Base-by-base conservation (phyloP, 1,140 invertebrate genomes). In the Hetaerina americana region DNA sequence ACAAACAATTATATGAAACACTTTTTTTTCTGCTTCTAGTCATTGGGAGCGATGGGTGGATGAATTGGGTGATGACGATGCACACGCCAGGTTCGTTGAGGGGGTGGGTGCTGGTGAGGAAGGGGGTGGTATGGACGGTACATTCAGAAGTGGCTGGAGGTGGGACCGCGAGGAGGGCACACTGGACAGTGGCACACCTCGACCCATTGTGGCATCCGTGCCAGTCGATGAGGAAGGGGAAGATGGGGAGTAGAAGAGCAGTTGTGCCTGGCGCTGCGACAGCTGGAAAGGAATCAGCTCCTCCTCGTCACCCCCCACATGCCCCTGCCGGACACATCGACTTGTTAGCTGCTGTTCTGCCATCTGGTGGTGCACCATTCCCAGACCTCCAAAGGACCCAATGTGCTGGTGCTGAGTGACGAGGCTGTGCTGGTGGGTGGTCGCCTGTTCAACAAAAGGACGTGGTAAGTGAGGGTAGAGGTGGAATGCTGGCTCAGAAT, bases 401-500 rank as follows among this genome's bases (percentile, higher is more conserved):
- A 57, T 26, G 26, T 40, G 71, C 31, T n/a, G 26, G 66, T 27
- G 25, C 66, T 66, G 27, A 27, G 40, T 2, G 57, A 22, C 15
- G 49, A 57, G 15, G 66, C 68, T 18, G 66, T 72, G 26, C 27
- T 72, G 66, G 31, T 72, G 25, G 57, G 26, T 5, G 24, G 27
- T 2, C 27, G 25, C 12, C 68, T 66, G 26, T 31, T 26, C 6
- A 27, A 25, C 26, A 66, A 24, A 26, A 15, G 24, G n/a, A n/a
- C 5, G 66, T 67, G 66, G n/a, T n/a, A 26, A 6, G 26, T 40
- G 69, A 40, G 26, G 18, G 26, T 29, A 1, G 69, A 26, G 69
- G 66, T 31, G 6, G 75, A 72, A 66, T 71, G 72, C 27, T 73
- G 73, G 81, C 84, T 84, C 76, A 88, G 84, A 78, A 86, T 87